Percentiles rank a stretch among this genome's conserved stretches.
Conservation (phyloP, 2,797 vertebrate genomes). For the Chelonia mydas region DNA sequence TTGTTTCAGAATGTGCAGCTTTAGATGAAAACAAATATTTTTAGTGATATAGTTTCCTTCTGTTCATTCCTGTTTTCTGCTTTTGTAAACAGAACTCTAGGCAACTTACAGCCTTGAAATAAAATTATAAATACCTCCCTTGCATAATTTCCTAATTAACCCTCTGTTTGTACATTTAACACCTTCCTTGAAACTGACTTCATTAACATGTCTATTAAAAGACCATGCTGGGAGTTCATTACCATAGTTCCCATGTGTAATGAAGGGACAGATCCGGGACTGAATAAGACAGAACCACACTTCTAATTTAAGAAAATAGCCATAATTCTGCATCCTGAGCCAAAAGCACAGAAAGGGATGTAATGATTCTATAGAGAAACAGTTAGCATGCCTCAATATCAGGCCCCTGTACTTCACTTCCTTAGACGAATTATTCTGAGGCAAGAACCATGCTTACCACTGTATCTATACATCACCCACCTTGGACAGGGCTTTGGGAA, state of each 20-base stretch:
- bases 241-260: not conserved
- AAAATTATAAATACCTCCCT: not conserved
- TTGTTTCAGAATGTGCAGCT: constrained; percentile 1
- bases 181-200: not conserved
- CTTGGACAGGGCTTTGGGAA: not conserved
- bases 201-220: not conserved
- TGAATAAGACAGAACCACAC: not conserved
- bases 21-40: constrained; percentile 11
- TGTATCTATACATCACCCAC: not conserved
- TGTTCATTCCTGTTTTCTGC: not conserved
- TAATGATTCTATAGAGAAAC: not conserved
- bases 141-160: constrained; percentile 38
- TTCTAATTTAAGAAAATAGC: not conserved
- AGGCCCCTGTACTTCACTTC: not conserved
- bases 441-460: not conserved
- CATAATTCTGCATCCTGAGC: not conserved
- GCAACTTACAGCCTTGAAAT: not conserved
- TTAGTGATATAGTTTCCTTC: not conserved
- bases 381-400: not conserved
- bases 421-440: not conserved
- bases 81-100: not conserved
- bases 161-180: not conserved
- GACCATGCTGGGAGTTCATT: not conserved
- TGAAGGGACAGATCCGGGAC: not conserved
- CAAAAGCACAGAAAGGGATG: not conserved